Evolutionary conservation across 2,888 invertebrate species (phyloP).

Genomic region (Cataglyphis altisquamis): DNA sequence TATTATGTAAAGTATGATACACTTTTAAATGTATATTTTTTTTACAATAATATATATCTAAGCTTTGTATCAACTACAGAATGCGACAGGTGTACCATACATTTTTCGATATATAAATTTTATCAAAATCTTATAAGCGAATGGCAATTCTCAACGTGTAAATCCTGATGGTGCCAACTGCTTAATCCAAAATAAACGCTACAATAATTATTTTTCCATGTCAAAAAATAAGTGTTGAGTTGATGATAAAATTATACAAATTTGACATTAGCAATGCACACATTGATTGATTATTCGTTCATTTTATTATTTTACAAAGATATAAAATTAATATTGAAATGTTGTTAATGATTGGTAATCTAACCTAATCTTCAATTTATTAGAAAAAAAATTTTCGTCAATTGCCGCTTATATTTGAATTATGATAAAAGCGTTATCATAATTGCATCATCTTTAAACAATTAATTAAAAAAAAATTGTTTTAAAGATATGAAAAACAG

Average conservation of each 20-base stretch:
- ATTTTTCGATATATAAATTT: neutral
- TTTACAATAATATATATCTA: neutral
- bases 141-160: constrained; percentile 60
- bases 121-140: constrained; percentile 5
- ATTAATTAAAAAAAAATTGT: too few species aligned
- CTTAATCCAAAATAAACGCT: neutral
- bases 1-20: neutral
- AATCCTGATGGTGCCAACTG: constrained; percentile 50
- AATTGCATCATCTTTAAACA: too few species aligned
- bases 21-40: neutral
- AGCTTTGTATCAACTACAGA: neutral
- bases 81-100: constrained; percentile 53
- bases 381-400: too few species aligned
- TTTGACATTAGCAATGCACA: neutral
- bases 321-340: neutral
- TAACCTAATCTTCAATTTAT: neutral
- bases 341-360: neutral
- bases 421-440: too few species aligned
- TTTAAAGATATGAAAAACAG: too few species aligned
- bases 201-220: neutral
- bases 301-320: constrained; percentile 28
- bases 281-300: neutral
- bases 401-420: too few species aligned
- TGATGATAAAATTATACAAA: neutral
- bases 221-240: neutral